phyloP scores from a whole-genome alignment of 2,888 invertebrate genomes.

The Kryphioiulus occultus region DNA sequence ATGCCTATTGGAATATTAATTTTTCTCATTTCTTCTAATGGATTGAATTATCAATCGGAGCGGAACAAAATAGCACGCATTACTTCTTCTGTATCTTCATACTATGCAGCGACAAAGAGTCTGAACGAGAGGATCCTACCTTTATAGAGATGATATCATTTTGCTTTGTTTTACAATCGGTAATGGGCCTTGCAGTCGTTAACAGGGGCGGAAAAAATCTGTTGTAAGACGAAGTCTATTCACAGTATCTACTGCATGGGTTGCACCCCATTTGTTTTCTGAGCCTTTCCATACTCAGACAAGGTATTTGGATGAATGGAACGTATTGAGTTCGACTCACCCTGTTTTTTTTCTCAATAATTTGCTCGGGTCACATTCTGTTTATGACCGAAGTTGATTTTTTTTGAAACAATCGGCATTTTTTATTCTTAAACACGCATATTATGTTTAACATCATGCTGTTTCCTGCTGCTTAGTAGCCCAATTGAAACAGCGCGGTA shows the following conservation, averaged over 20 bases:
- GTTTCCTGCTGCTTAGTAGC: no score
- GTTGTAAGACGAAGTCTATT: not conserved
- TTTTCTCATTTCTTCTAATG: conserved; percentile 36
- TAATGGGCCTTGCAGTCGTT: conserved; percentile 32
- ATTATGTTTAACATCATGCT: no score
- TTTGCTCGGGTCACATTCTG: not conserved
- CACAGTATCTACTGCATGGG: not conserved
- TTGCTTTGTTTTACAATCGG: conserved; percentile 19
- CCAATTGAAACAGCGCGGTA: no score
- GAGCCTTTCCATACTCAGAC: not conserved
- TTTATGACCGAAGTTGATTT: no score
- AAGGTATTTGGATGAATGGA: not conserved
- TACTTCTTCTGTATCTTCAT: not conserved
- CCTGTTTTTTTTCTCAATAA: no score
- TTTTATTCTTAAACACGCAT: no score
- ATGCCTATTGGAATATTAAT: conserved; percentile 39
- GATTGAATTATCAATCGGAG: conserved; percentile 29
- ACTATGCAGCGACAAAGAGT: not conserved
- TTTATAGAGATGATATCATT: not conserved
- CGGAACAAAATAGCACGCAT: conserved; percentile 13
- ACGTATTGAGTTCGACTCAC: not conserved
- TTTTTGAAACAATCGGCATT: no score
- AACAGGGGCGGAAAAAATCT: not conserved
- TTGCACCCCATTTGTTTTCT: not conserved
- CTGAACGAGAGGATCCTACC: not conserved